phyloP scores from a whole-genome alignment of 2,113 vertebrate species.

The Channa maculata region DNA sequence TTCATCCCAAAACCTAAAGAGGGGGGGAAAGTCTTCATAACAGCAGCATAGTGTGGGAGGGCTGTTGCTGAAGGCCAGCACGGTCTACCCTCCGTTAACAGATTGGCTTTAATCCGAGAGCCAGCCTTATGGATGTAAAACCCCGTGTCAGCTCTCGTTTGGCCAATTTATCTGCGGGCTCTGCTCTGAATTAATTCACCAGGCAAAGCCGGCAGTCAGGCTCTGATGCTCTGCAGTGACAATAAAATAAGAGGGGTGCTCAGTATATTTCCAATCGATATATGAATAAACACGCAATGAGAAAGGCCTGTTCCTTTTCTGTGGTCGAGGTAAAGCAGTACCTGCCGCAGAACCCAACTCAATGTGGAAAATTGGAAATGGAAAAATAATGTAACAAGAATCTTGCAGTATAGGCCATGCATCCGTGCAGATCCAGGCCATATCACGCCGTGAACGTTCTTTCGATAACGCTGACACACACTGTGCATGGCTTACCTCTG shows the following conservation, averaged over 20 bases:
- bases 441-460: neutral
- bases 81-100: slow-evolving; percentile 53
- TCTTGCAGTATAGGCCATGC: neutral
- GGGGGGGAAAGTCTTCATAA: slow-evolving; percentile 15
- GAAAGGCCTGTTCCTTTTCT: slow-evolving; percentile 7
- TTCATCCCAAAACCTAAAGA: slow-evolving; percentile 28
- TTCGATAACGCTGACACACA: slow-evolving; percentile 31
- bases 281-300: neutral
- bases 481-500: slow-evolving; percentile 75
- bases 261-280: neutral
- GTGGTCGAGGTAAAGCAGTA: slow-evolving; percentile 47
- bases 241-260: slow-evolving; percentile 16
- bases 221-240: slow-evolving; percentile 51
- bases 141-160: slow-evolving; percentile 64
- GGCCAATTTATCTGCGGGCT: slow-evolving; percentile 71
- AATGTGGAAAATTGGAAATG: neutral
- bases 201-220: slow-evolving; percentile 25
- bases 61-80: slow-evolving; percentile 36
- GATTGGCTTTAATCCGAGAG: slow-evolving; percentile 72
- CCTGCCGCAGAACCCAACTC: slow-evolving; percentile 44
- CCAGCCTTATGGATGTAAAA: slow-evolving; percentile 58
- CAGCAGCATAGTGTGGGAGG: slow-evolving; percentile 22
- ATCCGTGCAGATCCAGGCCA: neutral
- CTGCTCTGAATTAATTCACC: slow-evolving; percentile 54
- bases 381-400: neutral